These are phyloP conservation scores for Iguana delicatissima DNA, from an alignment of 2,797 vertebrate genomes.

Conservation along the genomic window DNA sequence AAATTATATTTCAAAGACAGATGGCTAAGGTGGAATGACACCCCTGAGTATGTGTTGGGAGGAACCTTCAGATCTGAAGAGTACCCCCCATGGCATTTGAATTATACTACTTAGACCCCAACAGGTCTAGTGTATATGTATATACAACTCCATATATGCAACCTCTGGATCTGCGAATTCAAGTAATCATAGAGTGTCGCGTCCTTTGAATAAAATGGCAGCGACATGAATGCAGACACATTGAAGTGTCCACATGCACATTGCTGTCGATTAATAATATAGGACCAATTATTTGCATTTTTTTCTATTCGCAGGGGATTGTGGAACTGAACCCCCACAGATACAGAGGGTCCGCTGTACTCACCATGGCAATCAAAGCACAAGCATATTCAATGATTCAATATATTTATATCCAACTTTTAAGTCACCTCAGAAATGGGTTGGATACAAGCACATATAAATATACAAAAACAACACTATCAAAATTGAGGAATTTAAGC, in stretches of 20 bases:
- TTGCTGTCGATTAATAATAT: too few relatives aligned
- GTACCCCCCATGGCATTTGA: too few relatives aligned
- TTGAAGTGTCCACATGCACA: too few relatives aligned
- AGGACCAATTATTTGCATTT: too few relatives aligned
- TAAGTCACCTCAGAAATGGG: neutral
- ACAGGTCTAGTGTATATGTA: too few relatives aligned
- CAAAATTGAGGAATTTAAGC: neutral
- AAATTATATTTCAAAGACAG: neutral
- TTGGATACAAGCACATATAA: neutral
- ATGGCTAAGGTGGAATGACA: neutral
- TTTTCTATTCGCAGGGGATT: too few relatives aligned
- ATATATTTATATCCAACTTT: neutral
- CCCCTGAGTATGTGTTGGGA: neutral
- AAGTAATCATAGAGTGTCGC: too few relatives aligned
- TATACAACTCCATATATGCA: too few relatives aligned
- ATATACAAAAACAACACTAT: neutral
- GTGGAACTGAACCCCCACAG: too few relatives aligned
- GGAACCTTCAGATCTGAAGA: neutral
- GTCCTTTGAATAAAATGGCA: too few relatives aligned
- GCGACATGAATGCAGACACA: too few relatives aligned
- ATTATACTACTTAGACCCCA: neutral
- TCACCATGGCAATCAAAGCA: neutral
- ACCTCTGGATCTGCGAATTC: too few relatives aligned
- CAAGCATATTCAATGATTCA: neutral
- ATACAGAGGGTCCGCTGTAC: neutral